A percentile compares a stretch with the other conserved stretches of the same genome.
Evolutionary conservation across 2,888 invertebrate genomes (phyloP).

Genomic region (Nomada ruficornis): DNA sequence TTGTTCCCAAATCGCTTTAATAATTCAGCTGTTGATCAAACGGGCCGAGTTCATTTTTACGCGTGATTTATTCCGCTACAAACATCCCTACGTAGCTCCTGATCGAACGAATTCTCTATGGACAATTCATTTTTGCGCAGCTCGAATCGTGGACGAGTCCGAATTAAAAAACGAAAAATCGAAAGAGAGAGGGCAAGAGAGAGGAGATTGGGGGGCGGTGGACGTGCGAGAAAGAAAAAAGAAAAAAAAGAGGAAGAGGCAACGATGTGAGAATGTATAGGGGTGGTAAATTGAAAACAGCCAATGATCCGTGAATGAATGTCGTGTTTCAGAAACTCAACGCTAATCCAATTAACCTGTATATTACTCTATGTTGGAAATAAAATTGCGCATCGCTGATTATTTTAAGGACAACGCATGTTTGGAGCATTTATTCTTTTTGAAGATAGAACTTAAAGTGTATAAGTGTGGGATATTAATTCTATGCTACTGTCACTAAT

Average conservation of each 20-base stretch:
- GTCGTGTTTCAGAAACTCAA: background rate
- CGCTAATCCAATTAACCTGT: background rate
- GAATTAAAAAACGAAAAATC: conserved; percentile 5
- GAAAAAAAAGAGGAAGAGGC: background rate
- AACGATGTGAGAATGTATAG: too few species aligned
- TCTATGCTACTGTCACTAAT: background rate
- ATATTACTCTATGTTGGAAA: background rate
- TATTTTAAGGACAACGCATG: background rate
- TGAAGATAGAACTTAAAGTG: too few species aligned
- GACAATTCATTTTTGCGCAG: conserved; percentile 45
- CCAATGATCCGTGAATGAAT: too few species aligned
- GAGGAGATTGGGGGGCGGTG: background rate
- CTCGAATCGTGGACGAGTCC: background rate
- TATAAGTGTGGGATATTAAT: too few species aligned
- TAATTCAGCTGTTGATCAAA: conserved; percentile 83
- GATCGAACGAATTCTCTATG: conserved; percentile 54
- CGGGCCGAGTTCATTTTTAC: conserved; percentile 79
- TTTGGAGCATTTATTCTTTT: too few species aligned
- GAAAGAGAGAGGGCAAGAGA: background rate
- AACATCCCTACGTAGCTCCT: conserved; percentile 44
- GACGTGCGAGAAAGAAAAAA: background rate
- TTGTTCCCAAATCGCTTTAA: conserved; percentile 81
- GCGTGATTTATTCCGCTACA: conserved; percentile 75
- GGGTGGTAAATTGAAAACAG: too few species aligned
- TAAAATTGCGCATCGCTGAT: background rate